Base-by-base conservation (phyloP, 2,888 invertebrate species). In the Caenorhabditis becei region DNA sequence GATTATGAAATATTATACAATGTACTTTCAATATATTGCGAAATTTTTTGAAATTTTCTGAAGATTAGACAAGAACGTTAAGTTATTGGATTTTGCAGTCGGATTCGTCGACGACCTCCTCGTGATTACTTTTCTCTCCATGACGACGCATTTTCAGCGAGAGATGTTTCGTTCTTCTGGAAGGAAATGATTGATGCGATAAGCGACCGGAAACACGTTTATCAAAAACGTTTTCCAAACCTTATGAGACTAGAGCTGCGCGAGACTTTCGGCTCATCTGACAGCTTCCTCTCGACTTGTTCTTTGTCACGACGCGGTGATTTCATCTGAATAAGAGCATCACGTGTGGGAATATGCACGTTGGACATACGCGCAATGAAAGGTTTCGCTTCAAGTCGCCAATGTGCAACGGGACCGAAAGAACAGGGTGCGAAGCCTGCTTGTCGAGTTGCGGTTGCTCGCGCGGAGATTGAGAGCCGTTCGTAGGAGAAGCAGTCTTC, bases 81-180 rank as follows among this genome's bases (percentile, higher is more conserved):
- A 78, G n/a, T 83, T 65, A 83, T 67, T 83, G 83, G 18, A 87
- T 85, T 35, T 83, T 77, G 62, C 87, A 87, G 66, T 87, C 86
- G 49, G 85, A 85, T 26, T 87, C 86, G 24, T 87, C 87, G 5
- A 74, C 78, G 10, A 83, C 59, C 18, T 85, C 83, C 16, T 82
- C 82, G 41, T 67, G 63, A 18, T 71, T 77, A 10, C 53, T 56
- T 49, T 87, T 88, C 24, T 87, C 87, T 2, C 84, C 86, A 63
- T 83, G 86, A 20, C 87, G 79, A 67, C 88, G 70, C 84, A 89
- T 87, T 63, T 87, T 89, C 53, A 89, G 77, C 3, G 88, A 88
- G 11, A 89, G 83, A 74, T 89, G 89, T 32, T 89, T 89, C 5
- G 89, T 89, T 32, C 89, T 56, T 47, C 86, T 85, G 65, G 35